Evolutionary conservation across 2,888 invertebrate species (phyloP).

Genomic region (Oegoconia quadripuncta): DNA sequence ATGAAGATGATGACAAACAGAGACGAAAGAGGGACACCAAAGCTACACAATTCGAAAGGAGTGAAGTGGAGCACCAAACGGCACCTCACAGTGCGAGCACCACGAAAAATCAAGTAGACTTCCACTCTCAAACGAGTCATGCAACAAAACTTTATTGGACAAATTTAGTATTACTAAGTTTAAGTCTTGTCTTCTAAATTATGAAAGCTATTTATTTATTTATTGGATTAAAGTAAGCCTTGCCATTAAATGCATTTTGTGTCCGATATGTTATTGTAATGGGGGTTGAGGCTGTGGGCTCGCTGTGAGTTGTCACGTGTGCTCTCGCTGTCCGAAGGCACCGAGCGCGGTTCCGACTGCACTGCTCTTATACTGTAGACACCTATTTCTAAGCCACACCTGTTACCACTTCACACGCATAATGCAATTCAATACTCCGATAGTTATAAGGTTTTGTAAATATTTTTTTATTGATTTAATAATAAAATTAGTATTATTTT

Average conservation of each 20-base stretch:
- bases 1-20: constrained; percentile 1
- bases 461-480: constrained; percentile 54
- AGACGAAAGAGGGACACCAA: constrained; percentile 4
- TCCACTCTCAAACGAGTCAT: constrained; percentile 31
- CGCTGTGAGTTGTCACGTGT: not conserved
- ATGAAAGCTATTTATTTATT: constrained; percentile 52
- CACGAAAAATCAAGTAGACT: constrained; percentile 50
- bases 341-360: not conserved
- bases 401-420: constrained; percentile 61
- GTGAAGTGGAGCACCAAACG: constrained; percentile 42
- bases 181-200: constrained; percentile 47
- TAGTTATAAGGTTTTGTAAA: constrained; percentile 67
- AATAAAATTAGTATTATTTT: constrained; percentile 44
- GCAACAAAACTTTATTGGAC: constrained; percentile 28
- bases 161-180: constrained; percentile 39
- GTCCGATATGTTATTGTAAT: constrained; percentile 4
- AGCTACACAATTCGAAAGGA: constrained; percentile 38
- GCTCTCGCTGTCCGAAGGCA: not conserved
- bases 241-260: constrained; percentile 68
- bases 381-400: constrained; percentile 23
- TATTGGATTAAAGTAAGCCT: constrained; percentile 65
- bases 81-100: constrained; percentile 39
- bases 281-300: constrained; percentile 37
- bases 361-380: not conserved
- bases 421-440: constrained; percentile 71